phyloP scores from a whole-genome alignment of 2,797 vertebrate species.

The Glyptemys insculpta region DNA sequence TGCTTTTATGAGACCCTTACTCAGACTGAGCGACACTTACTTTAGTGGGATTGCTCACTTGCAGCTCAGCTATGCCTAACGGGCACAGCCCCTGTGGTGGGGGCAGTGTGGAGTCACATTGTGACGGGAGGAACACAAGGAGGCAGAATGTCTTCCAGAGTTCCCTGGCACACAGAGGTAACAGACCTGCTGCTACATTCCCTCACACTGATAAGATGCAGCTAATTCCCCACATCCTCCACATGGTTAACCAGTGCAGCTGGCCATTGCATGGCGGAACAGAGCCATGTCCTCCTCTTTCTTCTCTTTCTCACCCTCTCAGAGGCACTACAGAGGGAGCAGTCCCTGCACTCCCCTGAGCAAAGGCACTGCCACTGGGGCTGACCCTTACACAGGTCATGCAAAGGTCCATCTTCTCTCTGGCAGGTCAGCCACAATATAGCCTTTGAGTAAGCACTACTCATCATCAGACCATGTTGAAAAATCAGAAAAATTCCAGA shows the following conservation, averaged over 20 bases:
- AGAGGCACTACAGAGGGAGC: background rate
- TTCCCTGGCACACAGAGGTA: background rate
- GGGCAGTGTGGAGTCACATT: background rate
- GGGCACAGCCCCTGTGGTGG: background rate
- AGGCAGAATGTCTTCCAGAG: background rate
- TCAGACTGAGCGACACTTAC: background rate
- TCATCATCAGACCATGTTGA: background rate
- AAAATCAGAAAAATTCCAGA: background rate
- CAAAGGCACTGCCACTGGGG: background rate
- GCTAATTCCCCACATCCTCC: background rate
- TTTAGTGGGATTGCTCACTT: background rate
- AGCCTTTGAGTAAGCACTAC: background rate
- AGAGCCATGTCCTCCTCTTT: background rate
- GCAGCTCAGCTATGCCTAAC: background rate
- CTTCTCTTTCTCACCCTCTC: background rate
- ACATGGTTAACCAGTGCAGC: background rate
- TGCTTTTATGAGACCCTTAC: background rate
- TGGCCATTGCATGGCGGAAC: background rate
- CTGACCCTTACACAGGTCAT: background rate
- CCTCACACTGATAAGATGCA: background rate
- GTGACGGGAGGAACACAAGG: background rate
- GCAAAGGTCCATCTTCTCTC: background rate
- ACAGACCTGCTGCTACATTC: background rate
- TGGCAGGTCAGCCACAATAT: background rate
- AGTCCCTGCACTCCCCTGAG: background rate